Evolutionary conservation across 2,888 invertebrate genomes (phyloP).

Genomic region (Copidosoma aretas): DNA sequence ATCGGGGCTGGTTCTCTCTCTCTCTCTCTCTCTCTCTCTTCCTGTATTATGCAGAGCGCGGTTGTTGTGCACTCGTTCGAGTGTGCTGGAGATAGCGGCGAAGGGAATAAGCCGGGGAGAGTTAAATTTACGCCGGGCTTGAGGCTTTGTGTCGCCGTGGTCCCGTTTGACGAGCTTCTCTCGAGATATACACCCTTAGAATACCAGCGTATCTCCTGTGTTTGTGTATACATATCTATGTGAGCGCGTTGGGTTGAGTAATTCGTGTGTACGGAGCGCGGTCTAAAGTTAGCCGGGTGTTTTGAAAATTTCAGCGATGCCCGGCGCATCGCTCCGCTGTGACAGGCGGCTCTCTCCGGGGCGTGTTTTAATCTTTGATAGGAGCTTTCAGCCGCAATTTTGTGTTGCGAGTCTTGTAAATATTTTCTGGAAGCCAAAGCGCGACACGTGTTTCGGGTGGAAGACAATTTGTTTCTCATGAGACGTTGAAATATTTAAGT

Average conservation of each 20-base stretch:
- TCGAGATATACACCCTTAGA: not conserved
- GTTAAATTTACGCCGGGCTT: constrained; percentile 4
- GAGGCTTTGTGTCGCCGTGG: not conserved
- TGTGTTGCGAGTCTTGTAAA: too few relatives aligned
- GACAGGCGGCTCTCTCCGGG: not conserved
- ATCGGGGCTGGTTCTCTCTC: constrained; percentile 16
- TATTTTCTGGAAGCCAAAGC: too few relatives aligned
- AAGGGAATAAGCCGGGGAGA: not conserved
- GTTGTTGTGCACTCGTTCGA: too few relatives aligned
- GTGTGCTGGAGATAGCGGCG: too few relatives aligned
- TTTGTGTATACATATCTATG: not conserved
- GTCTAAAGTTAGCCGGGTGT: not conserved
- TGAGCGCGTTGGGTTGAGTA: not conserved
- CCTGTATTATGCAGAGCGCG: not conserved
- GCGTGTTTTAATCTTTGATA: not conserved
- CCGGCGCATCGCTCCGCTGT: not conserved
- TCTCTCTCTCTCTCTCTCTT: too few relatives aligned
- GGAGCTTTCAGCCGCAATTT: too few relatives aligned
- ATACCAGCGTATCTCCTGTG: too few relatives aligned
- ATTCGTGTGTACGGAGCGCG: not conserved
- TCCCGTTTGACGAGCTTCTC: not conserved
- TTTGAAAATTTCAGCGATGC: not conserved
- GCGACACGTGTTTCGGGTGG: too few relatives aligned
- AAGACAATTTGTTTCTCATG: too few relatives aligned
- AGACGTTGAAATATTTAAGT: too few relatives aligned